Evolutionary conservation across 2,113 vertebrate genomes (phyloP), one percentile per base, ranked within the genome.

Genomic region (Cebidichthys violaceus): DNA sequence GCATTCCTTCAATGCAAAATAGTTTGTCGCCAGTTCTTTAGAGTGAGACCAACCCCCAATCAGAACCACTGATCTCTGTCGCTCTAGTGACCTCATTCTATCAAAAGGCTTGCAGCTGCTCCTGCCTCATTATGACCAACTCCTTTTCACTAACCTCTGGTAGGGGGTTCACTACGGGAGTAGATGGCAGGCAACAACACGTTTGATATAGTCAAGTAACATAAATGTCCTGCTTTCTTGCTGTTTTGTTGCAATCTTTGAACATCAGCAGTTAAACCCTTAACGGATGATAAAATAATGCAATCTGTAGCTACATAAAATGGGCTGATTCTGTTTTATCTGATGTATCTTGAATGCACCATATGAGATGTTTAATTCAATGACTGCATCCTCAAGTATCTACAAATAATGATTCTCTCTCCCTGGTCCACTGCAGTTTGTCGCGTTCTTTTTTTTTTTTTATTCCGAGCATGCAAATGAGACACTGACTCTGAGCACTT

Each of bases 71-170:
- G 91, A 94, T 94, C 92, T 92, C 84, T 87, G 90, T 81, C 86
- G 82, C 88, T 90, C 87, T 64, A 77, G 67, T 92, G 93, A 93
- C 94, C 94, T 92, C 93, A 95, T 95, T 95, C 91, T 92, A 91
- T 94, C 91, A 92, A 80, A 93, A 90, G 75, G 37, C 82, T 83
- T 79, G 88, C 94, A 95, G 95, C 95, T 95, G 95, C 94, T 94
- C 86, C 78, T 84, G 83, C 76, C 88, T 93, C 89, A 94, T 93
- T 92, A 92, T 88, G 92, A 88, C 86, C 91, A 86, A 83, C 79
- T 92, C 77, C 74, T 75, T 84, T 92, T 92, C 88, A 90, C 75
- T 70, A 91, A 92, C 91, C 91, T 91, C 91, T 90, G 77, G 83
- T 71, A 22, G 85, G 70, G 85, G 77, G 82, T 85, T 90, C 70